These are phyloP conservation scores for Drosophila ambigua DNA, from an alignment of 1,140 invertebrate genomes.

Conservation along the genomic window DNA sequence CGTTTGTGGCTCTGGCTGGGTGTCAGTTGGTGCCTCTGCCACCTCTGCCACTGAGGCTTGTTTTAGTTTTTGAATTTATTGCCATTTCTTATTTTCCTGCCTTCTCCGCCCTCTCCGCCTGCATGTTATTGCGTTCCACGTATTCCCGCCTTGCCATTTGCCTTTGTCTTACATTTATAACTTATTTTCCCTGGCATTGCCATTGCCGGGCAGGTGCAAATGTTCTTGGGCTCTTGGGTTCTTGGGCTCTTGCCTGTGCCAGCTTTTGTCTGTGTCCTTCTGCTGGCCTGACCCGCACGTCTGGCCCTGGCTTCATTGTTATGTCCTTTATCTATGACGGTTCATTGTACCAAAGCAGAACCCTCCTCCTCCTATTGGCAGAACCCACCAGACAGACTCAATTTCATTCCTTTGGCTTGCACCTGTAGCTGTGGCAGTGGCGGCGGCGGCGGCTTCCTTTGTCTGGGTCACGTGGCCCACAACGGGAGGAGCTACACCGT, in stretches of 20 bases:
- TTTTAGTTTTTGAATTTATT: slow-evolving; percentile 82
- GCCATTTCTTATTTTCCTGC: slow-evolving; percentile 73
- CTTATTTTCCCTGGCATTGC: slow-evolving; percentile 54
- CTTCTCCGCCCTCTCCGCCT: slow-evolving; percentile 20
- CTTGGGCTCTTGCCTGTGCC: slow-evolving; percentile 24
- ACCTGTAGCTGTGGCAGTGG: slow-evolving; percentile 56
- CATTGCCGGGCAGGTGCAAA: slow-evolving; percentile 64
- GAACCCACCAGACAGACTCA: slow-evolving; percentile 21
- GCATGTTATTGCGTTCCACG: slow-evolving; percentile 6
- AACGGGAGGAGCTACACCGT: slow-evolving; percentile 15
- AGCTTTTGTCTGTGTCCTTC: slow-evolving; percentile 20
- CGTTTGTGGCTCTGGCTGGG: slow-evolving; percentile 17
- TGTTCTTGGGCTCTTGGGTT: slow-evolving; percentile 43
- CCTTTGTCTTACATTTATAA: slow-evolving; percentile 76
- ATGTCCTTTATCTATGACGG: slow-evolving; percentile 79
- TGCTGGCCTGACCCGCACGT: slow-evolving; percentile 55
- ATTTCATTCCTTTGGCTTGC: slow-evolving; percentile 28
- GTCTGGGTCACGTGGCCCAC: slow-evolving; percentile 62
- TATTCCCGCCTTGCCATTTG: slow-evolving; percentile 28
- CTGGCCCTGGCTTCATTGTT: slow-evolving; percentile 73
- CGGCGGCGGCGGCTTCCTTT: slow-evolving; percentile 5
- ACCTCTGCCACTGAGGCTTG: slow-evolving; percentile 32
- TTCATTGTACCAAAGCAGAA: slow-evolving; percentile 58
- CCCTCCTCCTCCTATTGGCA: background rate
- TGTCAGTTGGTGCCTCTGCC: too few species aligned